Conservation (phyloP, 2,113 vertebrate genomes). For the Engraulis encrasicolus region DNA sequence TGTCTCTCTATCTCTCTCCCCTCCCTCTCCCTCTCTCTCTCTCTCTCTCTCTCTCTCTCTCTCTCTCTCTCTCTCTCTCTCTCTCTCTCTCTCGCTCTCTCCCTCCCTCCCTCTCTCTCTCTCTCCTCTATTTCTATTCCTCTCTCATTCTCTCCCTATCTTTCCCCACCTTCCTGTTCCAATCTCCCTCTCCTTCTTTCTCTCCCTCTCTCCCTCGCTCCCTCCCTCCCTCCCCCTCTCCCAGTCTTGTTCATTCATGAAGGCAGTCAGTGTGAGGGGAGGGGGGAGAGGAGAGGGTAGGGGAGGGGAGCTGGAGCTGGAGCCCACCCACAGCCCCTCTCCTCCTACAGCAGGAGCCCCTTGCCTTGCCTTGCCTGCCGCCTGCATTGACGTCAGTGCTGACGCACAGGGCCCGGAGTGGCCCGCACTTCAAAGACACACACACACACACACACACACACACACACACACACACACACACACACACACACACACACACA, state of each 20-base stretch:
- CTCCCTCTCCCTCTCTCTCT: neutral
- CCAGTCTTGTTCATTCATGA: conserved; percentile 55
- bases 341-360: conserved; percentile 53
- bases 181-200: no score
- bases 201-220: neutral
- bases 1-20: neutral
- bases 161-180: no score
- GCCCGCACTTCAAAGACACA: conserved; percentile 56
- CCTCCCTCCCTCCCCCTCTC: neutral
- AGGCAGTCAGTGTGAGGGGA: no score
- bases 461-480: no score
- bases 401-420: conserved; percentile 56
- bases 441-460: no score
- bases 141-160: no score
- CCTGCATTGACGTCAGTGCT: conserved; percentile 57
- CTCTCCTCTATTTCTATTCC: conserved; percentile 19
- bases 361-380: no score
- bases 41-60: conserved; percentile 23
- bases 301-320: no score
- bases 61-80: no score
- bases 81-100: no score
- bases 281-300: no score
- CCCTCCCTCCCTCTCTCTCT: neutral
- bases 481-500: no score
- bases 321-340: conserved; percentile 48